A percentile compares a stretch with the other conserved stretches of the same genome.
Evolutionary conservation across 2,888 invertebrate species (phyloP).

Genomic region (Rotaria magnacalcarata): DNA sequence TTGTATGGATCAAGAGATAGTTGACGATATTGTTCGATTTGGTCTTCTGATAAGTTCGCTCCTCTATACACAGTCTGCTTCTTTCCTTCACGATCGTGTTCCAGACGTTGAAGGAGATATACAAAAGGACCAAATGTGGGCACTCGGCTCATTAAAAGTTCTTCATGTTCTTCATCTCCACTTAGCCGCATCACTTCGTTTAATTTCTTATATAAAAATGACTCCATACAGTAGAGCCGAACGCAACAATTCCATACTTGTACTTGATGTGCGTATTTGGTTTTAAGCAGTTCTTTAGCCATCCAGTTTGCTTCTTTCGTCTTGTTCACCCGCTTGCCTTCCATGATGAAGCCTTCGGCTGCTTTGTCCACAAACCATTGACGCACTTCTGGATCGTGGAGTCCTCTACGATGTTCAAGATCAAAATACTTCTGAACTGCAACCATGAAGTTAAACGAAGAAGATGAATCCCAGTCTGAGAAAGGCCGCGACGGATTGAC

Average conservation of each 20-base stretch:
- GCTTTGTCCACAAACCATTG: neutral
- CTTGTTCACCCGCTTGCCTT: neutral
- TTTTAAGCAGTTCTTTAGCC: neutral
- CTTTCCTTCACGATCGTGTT: accelerated
- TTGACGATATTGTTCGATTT: neutral
- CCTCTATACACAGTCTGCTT: neutral
- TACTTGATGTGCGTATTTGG: neutral
- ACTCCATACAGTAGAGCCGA: neutral
- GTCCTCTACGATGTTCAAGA: neutral
- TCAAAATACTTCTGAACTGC: neutral
- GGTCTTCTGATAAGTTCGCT: neutral
- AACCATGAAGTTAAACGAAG: neutral
- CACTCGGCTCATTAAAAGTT: neutral
- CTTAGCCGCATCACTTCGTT: neutral
- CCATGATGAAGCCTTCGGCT: neutral
- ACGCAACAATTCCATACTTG: neutral
- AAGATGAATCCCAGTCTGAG: neutral
- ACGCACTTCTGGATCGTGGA: neutral
- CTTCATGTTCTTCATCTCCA: neutral
- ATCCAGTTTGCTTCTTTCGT: neutral
- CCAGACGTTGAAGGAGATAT: neutral
- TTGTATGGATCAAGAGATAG: no score
- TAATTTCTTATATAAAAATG: neutral
- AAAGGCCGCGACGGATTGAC: neutral
- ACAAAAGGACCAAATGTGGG: neutral